phyloP scores from a whole-genome alignment of 2,888 invertebrate genomes.

The Andrena praecox region DNA sequence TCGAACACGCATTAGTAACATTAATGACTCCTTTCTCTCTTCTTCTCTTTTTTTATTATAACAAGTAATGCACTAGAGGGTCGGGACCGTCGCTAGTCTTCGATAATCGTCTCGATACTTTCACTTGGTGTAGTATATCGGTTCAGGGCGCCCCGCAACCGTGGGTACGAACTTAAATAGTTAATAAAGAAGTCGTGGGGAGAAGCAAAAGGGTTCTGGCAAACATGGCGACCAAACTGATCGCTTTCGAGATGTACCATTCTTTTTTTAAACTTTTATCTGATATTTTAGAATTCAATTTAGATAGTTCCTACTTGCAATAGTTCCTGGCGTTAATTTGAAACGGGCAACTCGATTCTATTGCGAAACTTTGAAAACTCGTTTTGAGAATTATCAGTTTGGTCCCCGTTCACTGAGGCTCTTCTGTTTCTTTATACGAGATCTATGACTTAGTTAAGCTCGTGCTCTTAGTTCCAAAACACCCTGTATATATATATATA shows the following conservation, averaged over 20 bases:
- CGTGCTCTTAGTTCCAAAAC: background rate
- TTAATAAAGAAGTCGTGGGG: background rate
- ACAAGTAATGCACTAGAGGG: slow-evolving; percentile 72
- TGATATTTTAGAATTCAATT: no score
- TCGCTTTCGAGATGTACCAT: background rate
- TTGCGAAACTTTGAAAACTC: background rate
- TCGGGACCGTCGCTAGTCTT: slow-evolving; percentile 49
- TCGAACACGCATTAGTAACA: slow-evolving; percentile 76
- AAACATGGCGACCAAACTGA: background rate
- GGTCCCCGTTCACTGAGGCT: background rate
- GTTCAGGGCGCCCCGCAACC: background rate
- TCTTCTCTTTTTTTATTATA: slow-evolving; percentile 70
- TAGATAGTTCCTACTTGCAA: background rate
- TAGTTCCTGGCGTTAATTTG: background rate
- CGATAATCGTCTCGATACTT: slow-evolving; percentile 45
- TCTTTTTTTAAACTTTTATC: no score
- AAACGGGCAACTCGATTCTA: background rate
- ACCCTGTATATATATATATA: background rate
- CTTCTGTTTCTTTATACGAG: background rate
- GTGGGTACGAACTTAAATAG: background rate
- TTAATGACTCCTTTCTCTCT: slow-evolving; percentile 49
- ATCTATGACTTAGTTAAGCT: background rate
- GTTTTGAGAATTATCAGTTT: background rate
- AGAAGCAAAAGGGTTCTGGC: background rate
- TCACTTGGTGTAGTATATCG: slow-evolving; percentile 71